A percentile compares a stretch with the other conserved stretches of the same genome.
phyloP scores from a whole-genome alignment of 92 coral and sea anemone genomes.

The Epizoanthus scotinus region DNA sequence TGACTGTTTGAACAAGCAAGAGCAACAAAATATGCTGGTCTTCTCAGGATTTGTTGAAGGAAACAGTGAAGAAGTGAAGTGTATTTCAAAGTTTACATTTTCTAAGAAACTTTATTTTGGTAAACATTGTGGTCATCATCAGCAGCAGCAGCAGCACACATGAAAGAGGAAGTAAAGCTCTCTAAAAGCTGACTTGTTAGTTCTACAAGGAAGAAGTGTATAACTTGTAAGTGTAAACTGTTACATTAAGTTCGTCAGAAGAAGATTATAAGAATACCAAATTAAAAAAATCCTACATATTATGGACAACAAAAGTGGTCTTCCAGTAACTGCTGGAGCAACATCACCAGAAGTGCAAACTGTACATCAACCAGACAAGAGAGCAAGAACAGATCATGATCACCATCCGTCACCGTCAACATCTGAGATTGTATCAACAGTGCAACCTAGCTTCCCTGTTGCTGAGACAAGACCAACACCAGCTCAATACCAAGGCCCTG shows the following conservation, averaged over 20 bases:
- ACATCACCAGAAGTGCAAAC: not conserved
- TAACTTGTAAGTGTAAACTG: not conserved
- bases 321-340: not conserved
- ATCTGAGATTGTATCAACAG: no score
- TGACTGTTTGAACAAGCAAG: not conserved
- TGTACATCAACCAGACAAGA: not conserved
- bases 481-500: slow-evolving; percentile 19
- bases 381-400: not conserved
- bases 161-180: not conserved
- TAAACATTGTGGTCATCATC: not conserved
- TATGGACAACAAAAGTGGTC: not conserved
- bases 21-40: not conserved
- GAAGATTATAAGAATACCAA: not conserved
- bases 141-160: not conserved
- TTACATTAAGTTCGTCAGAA: not conserved
- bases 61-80: not conserved
- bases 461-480: slow-evolving; percentile 5
- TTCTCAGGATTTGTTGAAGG: not conserved
- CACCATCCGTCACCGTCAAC: no score
- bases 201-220: not conserved
- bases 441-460: slow-evolving; percentile 1
- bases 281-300: slow-evolving; percentile 13
- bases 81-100: not conserved
- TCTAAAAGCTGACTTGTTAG: not conserved
- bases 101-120: not conserved